Percentiles rank a stretch among this genome's conserved stretches.
phyloP scores from a whole-genome alignment of 92 coral and sea anemone species.

The Parazoanthus atlanticus region DNA sequence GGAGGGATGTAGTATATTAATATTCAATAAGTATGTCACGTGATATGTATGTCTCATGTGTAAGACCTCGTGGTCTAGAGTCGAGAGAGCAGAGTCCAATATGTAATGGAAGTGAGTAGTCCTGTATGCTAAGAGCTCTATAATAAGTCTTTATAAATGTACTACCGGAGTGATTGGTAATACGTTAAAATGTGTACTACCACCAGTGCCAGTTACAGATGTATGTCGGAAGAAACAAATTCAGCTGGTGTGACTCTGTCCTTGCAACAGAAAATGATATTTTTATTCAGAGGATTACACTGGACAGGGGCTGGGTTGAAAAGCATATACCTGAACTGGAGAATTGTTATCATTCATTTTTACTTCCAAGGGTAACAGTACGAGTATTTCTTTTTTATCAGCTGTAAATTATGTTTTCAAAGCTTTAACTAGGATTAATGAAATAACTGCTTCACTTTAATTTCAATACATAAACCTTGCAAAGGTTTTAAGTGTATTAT shows the following conservation, averaged over 20 bases:
- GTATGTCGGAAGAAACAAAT: slow-evolving; percentile 40
- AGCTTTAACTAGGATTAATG: no score
- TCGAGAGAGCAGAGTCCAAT: background rate
- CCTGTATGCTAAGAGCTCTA: no score
- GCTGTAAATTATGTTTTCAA: no score
- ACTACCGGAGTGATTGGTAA: background rate
- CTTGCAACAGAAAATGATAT: slow-evolving; percentile 34
- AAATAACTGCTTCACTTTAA: no score
- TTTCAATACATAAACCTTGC: no score
- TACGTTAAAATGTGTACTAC: slow-evolving; percentile 36
- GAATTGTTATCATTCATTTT: slow-evolving; percentile 29
- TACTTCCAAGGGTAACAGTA: slow-evolving; percentile 3
- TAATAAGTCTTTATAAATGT: no score
- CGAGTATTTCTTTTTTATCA: no score
- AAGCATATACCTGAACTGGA: slow-evolving; percentile 41
- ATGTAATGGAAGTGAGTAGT: no score
- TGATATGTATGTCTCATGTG: background rate
- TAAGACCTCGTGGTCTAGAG: background rate
- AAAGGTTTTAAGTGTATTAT: no score
- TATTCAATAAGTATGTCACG: no score
- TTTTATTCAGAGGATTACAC: slow-evolving; percentile 30
- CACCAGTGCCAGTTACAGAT: slow-evolving; percentile 52
- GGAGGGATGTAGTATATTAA: no score
- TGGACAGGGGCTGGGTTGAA: slow-evolving; percentile 43
- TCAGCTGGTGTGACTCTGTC: slow-evolving; percentile 40